Base-by-base conservation (phyloP, 2,113 vertebrate species). In the Dascyllus trimaculatus region DNA sequence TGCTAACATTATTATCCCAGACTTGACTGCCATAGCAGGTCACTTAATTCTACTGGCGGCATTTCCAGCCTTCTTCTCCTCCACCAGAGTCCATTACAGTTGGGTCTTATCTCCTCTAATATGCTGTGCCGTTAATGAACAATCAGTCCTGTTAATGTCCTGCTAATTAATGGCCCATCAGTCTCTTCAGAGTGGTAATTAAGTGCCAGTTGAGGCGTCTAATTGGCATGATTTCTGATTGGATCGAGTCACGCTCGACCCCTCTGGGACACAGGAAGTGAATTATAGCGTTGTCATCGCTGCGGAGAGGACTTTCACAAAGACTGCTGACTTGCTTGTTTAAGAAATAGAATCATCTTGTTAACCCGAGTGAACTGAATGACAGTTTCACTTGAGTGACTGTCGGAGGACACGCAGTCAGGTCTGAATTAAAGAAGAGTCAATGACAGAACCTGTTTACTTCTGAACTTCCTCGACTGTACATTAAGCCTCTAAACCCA, bases 141-240 rank as follows among this genome's bases (percentile, higher is more conserved):
- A 93, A 90, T 93, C 89, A 90, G 88, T 82, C 85, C 86, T n/a
- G 90, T 89, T 92, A 92, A 92, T 91, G 91, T 90, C 90, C 90
- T 88, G 87, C 91, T 92, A 93, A 93, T 93, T 91, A 92, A 92
- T 89, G 87, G 84, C 81, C 84, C 90, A 90, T 92, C 91, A 92
- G 81, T 82, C 90, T 89, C 89, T 88, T 92, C 89, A 84, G 76
- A 90, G 80, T 86, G 75, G 89, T 90, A 90, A 92, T 93, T 92
- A 93, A 92, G 87, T 86, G 83, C 87, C 91, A 90, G 89, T 91
- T 79, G 88, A 93, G 84, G 89, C 89, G 58, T 92, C 91, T 93
- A 93, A 92, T 93, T 92, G 91, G 88, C 90, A 81, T 79, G 85
- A 78, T 85, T 88, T 90, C 84, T 89, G 90, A 92, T 90, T 91